Conservation (phyloP, 1,140 invertebrate genomes). For the Atta cephalotes region DNA sequence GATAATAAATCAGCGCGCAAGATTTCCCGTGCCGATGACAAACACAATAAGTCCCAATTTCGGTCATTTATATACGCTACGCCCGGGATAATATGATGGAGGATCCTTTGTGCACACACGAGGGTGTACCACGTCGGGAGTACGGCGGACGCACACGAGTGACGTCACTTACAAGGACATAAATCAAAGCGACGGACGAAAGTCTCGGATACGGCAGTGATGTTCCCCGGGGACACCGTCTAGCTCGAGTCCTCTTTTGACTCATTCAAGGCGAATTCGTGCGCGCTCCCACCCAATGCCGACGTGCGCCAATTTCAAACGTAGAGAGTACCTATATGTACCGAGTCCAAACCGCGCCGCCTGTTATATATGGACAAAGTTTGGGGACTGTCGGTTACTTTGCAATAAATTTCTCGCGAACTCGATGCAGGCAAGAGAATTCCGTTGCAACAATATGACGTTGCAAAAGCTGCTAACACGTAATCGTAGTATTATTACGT, state of each 20-base stretch:
- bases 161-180: constrained; percentile 87
- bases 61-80: constrained; percentile 86
- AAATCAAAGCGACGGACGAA: constrained; percentile 86
- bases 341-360: constrained; percentile 18
- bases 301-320: constrained; percentile 49
- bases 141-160: constrained; percentile 82
- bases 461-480: background rate
- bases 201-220: constrained; percentile 81
- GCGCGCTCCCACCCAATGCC: background rate
- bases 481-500: background rate
- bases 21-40: constrained; percentile 85
- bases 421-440: background rate
- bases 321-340: background rate
- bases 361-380: background rate
- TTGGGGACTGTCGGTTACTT: constrained; percentile 28
- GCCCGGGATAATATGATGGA: constrained; percentile 84
- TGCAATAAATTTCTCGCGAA: constrained; percentile 14
- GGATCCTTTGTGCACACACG: constrained; percentile 86
- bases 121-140: constrained; percentile 50
- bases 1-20: constrained; percentile 84
- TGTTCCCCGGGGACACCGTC: constrained; percentile 79
- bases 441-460: background rate
- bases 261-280: constrained; percentile 59
- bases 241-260: constrained; percentile 76
- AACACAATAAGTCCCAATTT: constrained; percentile 87